Percentiles rank a stretch among this genome's conserved stretches.
These are phyloP conservation scores for Buceros bicornis DNA, from an alignment of 2,797 vertebrate species.

Conservation along the genomic window DNA sequence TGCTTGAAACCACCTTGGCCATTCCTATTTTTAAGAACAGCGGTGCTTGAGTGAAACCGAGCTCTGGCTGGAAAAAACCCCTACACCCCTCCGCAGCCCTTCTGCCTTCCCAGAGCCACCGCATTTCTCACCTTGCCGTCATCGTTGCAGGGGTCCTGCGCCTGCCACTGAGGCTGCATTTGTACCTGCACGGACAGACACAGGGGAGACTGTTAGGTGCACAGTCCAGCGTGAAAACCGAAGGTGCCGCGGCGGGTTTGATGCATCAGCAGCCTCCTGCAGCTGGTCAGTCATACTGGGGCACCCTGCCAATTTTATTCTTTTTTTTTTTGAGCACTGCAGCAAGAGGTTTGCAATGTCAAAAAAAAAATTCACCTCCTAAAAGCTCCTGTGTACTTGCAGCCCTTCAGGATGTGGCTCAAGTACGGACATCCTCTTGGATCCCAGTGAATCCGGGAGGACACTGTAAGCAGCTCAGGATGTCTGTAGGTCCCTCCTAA, in stretches of 20 bases:
- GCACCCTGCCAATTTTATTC: not conserved
- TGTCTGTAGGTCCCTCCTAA: not conserved
- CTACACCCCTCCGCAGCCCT: not conserved
- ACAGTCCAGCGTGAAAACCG: not conserved
- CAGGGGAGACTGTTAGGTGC: not conserved
- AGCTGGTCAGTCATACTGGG: not conserved
- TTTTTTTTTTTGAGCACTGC: not conserved
- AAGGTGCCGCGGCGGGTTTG: not conserved
- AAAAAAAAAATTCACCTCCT: not conserved
- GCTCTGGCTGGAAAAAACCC: not conserved
- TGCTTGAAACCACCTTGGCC: not conserved
- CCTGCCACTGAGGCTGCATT: constrained; percentile 43
- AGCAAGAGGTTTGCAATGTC: not conserved
- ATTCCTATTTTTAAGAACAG: not conserved
- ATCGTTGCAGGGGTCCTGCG: not conserved
- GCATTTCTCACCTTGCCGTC: not conserved
- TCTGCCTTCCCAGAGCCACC: not conserved
- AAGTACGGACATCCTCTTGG: not conserved
- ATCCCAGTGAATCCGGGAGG: not conserved
- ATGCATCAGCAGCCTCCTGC: not conserved
- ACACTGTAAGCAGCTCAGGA: not conserved
- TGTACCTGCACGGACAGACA: constrained; percentile 48
- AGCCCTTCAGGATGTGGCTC: not conserved
- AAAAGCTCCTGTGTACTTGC: not conserved
- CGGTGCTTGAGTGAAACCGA: rapidly evolving